Conservation (phyloP, 2,888 invertebrate genomes). For the Caenorhabditis macrosperma region DNA sequence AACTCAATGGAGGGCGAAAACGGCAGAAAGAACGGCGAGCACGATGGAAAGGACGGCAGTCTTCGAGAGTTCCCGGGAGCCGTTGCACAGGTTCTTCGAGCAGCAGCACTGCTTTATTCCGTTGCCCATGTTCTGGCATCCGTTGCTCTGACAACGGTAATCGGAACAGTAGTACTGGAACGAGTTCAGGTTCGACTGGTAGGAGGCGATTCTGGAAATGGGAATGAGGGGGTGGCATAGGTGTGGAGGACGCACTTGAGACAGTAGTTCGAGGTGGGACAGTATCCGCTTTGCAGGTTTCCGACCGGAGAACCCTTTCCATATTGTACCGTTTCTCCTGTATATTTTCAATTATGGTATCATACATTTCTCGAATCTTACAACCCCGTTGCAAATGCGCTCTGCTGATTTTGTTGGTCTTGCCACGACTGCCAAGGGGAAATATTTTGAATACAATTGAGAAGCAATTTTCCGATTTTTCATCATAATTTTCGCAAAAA, state of each 20-base stretch:
- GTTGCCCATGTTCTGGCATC: constrained; percentile 1
- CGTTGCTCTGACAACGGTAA: constrained; percentile 12
- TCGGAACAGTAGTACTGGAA: constrained; percentile 15
- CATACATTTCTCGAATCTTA: too few species aligned
- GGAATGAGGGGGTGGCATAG: too few species aligned
- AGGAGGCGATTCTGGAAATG: constrained; percentile 9
- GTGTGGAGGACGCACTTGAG: background rate
- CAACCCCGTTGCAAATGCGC: too few species aligned
- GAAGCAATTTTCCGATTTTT: too few species aligned
- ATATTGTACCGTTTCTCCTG: background rate
- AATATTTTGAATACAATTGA: too few species aligned
- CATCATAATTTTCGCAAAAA: too few species aligned
- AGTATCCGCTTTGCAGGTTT: background rate
- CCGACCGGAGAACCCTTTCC: background rate
- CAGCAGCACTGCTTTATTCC: constrained; percentile 32
- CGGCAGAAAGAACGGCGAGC: background rate
- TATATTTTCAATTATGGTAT: too few species aligned
- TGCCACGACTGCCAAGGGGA: too few species aligned
- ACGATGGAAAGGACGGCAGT: constrained; percentile 7
- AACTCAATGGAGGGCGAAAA: too few species aligned
- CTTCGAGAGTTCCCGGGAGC: constrained; percentile 22
- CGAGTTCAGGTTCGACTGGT: background rate
- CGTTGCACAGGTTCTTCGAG: constrained; percentile 23
- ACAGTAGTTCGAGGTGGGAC: constrained; percentile 4
- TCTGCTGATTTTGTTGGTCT: too few species aligned